Percentiles rank a stretch among this genome's conserved stretches.
Conservation (phyloP, 2,113 vertebrate species). For the Deroptyus accipitrinus region DNA sequence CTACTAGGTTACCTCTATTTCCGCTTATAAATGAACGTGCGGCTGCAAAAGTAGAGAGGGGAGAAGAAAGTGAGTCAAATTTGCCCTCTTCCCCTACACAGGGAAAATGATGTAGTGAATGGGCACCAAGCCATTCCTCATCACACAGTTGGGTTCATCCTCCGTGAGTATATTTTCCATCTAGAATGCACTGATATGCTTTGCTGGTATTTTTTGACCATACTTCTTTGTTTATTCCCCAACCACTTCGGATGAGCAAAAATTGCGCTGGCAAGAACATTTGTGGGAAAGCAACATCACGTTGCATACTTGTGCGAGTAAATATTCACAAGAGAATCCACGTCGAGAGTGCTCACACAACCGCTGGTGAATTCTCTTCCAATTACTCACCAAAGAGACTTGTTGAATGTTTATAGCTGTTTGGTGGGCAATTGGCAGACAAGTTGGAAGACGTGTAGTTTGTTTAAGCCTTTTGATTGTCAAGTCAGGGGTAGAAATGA, state of each 20-base stretch:
- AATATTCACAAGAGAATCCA: constrained; percentile 34
- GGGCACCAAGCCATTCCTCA: neutral
- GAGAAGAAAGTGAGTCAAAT: neutral
- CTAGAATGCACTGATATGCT: neutral
- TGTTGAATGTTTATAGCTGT: neutral
- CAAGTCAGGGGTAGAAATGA: neutral
- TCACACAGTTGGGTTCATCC: neutral
- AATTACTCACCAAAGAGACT: constrained; percentile 12
- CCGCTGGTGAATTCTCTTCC: neutral
- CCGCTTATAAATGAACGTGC: neutral
- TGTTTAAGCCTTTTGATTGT: neutral
- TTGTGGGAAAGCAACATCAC: constrained; percentile 42
- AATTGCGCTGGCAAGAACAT: constrained; percentile 31
- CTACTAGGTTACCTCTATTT: neutral
- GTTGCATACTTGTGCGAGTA: neutral
- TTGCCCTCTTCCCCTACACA: neutral
- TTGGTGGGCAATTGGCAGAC: constrained; percentile 36
- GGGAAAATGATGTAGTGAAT: neutral
- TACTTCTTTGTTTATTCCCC: constrained; percentile 41
- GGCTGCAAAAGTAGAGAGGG: neutral
- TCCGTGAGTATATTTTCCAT: neutral
- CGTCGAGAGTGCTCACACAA: neutral
- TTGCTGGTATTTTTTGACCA: neutral
- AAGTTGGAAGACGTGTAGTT: neutral
- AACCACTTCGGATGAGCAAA: neutral